Evolutionary conservation across 2,888 invertebrate genomes (phyloP).

Genomic region (Cerceris rybyensis): DNA sequence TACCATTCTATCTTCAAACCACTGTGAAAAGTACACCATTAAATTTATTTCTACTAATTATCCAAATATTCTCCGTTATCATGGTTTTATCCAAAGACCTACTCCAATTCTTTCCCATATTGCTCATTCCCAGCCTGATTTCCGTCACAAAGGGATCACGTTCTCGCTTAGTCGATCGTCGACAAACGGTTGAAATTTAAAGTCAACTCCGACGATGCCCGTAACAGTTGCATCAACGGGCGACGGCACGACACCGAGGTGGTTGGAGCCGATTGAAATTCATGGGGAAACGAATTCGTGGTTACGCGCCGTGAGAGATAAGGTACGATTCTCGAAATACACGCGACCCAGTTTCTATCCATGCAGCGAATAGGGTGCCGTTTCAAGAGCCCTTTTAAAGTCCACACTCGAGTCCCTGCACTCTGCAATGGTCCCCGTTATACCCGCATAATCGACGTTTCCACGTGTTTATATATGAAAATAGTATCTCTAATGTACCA

Average conservation of each 20-base stretch:
- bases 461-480: constrained; percentile 5
- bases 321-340: constrained; percentile 66
- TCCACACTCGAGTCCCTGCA: constrained; percentile 33
- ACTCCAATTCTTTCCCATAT: constrained; percentile 36
- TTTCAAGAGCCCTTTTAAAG: constrained; percentile 59
- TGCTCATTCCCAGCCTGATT: constrained; percentile 52
- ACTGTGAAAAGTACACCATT: too few species aligned
- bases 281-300: constrained; percentile 67
- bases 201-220: constrained; percentile 45
- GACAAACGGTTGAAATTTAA: constrained; percentile 52
- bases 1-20: too few species aligned
- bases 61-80: background rate
- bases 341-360: constrained; percentile 62
- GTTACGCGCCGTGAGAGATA: constrained; percentile 66
- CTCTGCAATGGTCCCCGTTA: constrained; percentile 25
- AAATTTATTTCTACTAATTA: too few species aligned
- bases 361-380: constrained; percentile 28
- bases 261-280: constrained; percentile 64
- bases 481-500: constrained; percentile 27
- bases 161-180: constrained; percentile 37
- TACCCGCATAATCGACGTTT: constrained; percentile 19
- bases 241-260: constrained; percentile 36
- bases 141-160: constrained; percentile 44
- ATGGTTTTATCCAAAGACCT: constrained; percentile 5
- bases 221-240: constrained; percentile 47